Evolutionary conservation across 2,888 invertebrate genomes (phyloP), one percentile per base, ranked within the genome.

Genomic region (Drosophila subquinaria): DNA sequence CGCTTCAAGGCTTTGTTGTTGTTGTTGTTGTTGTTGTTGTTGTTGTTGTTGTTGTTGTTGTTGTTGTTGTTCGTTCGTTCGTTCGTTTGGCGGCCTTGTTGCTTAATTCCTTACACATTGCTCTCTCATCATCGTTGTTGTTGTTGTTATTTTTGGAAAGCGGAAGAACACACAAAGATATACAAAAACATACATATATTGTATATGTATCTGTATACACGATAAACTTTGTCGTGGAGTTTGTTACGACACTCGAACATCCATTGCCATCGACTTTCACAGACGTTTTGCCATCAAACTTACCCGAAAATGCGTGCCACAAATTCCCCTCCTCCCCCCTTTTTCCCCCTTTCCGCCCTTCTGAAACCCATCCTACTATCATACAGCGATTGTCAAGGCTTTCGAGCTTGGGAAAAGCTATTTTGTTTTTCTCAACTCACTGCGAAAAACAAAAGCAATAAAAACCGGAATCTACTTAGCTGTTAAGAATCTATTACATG

Each of bases 401-500:
- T 68, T 63, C 56, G 56, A 68, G 68, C 63, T 56, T 56, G 63
- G 17, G 8, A 30, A 45, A 63, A 68, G 51, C 50, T 66, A 60
- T 57, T 66, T 79, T 79, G 79, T 76, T 79, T 74, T 75, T 50
- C 56, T 45, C 47, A 38, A 56, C 47, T 52, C 65, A 13, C 60
- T 57, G 57, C 69, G 51, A 51, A 60, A 79, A 79, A 79, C 79
- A 76, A 76, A 75, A 70, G 76, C 79, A 79, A 76, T 79, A 70
- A 79, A 79, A 76, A 48, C 79, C 79, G 62, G 75, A 79, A 76
- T 75, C 79, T 75, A 76, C 76, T 76, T 76, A 75, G 70, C 75
- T 76, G 75, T 76, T 79, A 75, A 79, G 76, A 76, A 76, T 76
- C 76, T 79, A 79, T 76, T 76, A 79, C 76, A 75, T 45, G 75